Evolutionary conservation across 35 echinoderm and acorn worm species (phyloP).

Genomic region (Ophioderma brevispina): DNA sequence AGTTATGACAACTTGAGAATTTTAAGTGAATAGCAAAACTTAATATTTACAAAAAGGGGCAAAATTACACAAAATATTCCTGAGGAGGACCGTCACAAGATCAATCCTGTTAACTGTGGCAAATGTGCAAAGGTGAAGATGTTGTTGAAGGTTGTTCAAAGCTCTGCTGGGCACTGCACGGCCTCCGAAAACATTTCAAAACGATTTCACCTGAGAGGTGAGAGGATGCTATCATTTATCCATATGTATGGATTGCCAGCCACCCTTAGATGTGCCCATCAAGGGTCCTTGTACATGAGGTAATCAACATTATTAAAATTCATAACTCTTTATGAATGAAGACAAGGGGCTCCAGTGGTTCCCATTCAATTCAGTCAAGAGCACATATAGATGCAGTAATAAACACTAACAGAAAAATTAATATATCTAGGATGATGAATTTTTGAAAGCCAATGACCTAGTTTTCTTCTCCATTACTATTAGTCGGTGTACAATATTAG

Average conservation of each 20-base stretch:
- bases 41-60: too few relatives aligned
- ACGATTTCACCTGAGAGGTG: not conserved
- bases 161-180: too few relatives aligned
- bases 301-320: slow-evolving; percentile 8
- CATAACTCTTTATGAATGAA: not conserved
- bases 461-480: not conserved
- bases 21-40: too few relatives aligned
- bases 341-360: not conserved
- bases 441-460: not conserved
- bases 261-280: not conserved
- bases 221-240: not conserved
- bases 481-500: too few relatives aligned
- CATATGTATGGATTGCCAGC: too few relatives aligned
- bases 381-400: not conserved
- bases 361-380: not conserved
- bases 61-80: too few relatives aligned
- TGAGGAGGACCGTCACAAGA: too few relatives aligned
- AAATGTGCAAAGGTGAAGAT: too few relatives aligned
- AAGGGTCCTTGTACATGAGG: not conserved
- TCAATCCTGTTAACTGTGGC: too few relatives aligned
- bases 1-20: too few relatives aligned
- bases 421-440: not conserved
- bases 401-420: not conserved
- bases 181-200: too few relatives aligned
- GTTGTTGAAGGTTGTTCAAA: too few relatives aligned